Conservation (phyloP, 1,140 invertebrate genomes). For the Aplysia californica region DNA sequence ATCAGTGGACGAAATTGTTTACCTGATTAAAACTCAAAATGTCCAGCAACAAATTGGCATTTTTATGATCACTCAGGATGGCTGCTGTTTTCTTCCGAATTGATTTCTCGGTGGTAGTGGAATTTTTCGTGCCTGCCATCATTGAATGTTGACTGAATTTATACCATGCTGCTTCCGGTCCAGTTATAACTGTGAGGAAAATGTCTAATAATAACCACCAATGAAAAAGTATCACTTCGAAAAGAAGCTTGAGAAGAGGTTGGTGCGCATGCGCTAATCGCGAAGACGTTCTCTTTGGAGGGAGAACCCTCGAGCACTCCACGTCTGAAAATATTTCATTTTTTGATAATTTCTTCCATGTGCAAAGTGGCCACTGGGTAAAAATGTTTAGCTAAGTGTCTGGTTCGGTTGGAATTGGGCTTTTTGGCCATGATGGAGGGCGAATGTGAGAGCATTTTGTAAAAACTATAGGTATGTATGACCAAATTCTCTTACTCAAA, state of each 20-base stretch:
- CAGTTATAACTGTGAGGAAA: not conserved
- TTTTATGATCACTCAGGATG: constrained; percentile 44
- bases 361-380: constrained; percentile 25
- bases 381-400: constrained; percentile 60
- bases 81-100: constrained; percentile 35
- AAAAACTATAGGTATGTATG: constrained; percentile 53
- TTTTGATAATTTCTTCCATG: not conserved
- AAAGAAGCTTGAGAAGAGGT: not conserved
- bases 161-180: constrained; percentile 19
- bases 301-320: not conserved
- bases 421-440: constrained; percentile 60
- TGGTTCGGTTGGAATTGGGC: constrained; percentile 60
- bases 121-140: too few relatives aligned
- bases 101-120: not conserved
- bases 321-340: not conserved
- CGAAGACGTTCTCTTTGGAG: not conserved
- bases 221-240: not conserved
- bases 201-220: constrained; percentile 3
- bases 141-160: too few relatives aligned
- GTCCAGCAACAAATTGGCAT: constrained; percentile 52
- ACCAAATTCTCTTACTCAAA: constrained; percentile 18
- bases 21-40: constrained; percentile 49
- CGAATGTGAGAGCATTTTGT: constrained; percentile 52
- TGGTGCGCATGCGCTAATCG: constrained; percentile 8
- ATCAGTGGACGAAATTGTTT: not conserved